Evolutionary conservation across 2,797 vertebrate genomes (phyloP), one percentile per base, ranked within the genome.

Genomic region (Ciconia nigra): DNA sequence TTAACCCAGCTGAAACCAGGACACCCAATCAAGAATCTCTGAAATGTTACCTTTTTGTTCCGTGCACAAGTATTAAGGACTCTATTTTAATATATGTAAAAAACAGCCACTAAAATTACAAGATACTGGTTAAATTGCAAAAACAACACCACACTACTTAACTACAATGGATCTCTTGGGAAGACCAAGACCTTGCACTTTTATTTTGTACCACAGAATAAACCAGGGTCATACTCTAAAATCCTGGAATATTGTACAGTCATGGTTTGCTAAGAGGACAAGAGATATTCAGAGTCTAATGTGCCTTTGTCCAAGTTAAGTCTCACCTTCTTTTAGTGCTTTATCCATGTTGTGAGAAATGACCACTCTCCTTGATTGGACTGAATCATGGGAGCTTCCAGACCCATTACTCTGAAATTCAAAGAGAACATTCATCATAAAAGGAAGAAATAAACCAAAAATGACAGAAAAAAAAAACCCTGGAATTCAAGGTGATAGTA

Each of bases 271-370:
- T 61, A 58, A 69, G 28, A 76, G 24, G 25, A 83, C 21, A 55
- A 35, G n/a, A 76, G 24, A 49, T n/a, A 62, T 7, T 55, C 49
- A 86, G 37, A 83, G 16, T 62, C 12, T 44, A 92, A 62, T 7
- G 14, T 18, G 76, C 57, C 10, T 84, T 7, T 49, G 24, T 35
- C 33, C 69, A 77, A 80, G 47, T 47, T 63, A 87, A 58, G 67
- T 62, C 98, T 98, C 98, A 99, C 99, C 99, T 99, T 99, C 99
- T 96, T 99, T 99, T 73, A 99, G 98, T 83, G 99, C 98, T 98
- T 99, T 99, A 97, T 99, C 99, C 98, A 99, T 99, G 89, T 99
- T 99, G 97, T 99, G 99, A 25, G 99, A 99, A 97, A 99, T 98
- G 85, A 99, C 98, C 95, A 99, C 99, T 95, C 99, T 99, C 97